Evolutionary conservation across 2,888 invertebrate species (phyloP).

Genomic region (Ectemnius lituratus): DNA sequence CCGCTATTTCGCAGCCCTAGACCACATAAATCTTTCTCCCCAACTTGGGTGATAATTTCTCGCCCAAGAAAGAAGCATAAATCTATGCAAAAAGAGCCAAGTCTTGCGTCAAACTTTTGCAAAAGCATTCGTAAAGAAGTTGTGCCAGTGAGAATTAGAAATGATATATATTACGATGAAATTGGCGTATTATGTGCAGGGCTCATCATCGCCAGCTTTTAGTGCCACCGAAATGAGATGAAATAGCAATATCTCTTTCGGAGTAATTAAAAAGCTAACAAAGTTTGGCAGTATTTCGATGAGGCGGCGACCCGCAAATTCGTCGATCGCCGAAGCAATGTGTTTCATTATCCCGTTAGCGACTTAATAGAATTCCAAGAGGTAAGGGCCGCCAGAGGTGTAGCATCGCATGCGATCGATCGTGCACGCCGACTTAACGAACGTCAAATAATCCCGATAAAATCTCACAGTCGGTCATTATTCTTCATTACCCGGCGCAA

Average conservation of each 20-base stretch:
- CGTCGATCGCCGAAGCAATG: not conserved
- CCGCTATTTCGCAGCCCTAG: no score
- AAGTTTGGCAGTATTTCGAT: not conserved
- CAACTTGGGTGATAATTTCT: no score
- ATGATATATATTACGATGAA: no score
- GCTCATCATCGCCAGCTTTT: no score
- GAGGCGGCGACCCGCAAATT: not conserved
- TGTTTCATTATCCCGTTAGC: constrained; percentile 2
- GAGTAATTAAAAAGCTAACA: constrained; percentile 3
- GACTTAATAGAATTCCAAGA: not conserved
- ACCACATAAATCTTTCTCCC: no score
- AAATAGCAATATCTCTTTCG: not conserved
- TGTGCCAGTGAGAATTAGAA: no score
- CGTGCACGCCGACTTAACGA: not conserved
- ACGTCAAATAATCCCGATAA: constrained; percentile 2
- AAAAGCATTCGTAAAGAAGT: no score
- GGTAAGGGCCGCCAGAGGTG: not conserved
- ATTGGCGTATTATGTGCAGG: no score
- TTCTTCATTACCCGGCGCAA: constrained; percentile 1
- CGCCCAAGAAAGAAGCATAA: no score
- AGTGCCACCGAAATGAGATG: not conserved
- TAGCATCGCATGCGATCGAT: constrained; percentile 3
- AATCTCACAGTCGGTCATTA: not conserved
- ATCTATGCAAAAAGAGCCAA: no score
- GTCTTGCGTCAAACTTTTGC: no score